phyloP scores from a whole-genome alignment of 2,113 vertebrate genomes.

The Rhynchopsitta pachyrhyncha region DNA sequence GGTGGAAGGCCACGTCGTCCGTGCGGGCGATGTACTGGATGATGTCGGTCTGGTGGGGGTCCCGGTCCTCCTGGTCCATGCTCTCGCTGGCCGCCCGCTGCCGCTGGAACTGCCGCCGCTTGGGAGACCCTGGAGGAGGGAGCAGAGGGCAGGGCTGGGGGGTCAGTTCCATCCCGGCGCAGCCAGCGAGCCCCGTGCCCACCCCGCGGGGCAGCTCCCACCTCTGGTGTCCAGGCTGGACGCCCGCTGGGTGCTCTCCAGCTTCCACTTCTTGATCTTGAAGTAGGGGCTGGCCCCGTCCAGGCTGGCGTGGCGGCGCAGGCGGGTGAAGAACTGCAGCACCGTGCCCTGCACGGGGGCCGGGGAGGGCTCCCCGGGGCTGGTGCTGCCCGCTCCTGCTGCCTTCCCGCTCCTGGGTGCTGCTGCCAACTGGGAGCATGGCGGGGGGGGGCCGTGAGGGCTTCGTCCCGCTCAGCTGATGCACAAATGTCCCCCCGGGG shows the following conservation, averaged over 20 bases:
- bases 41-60: conserved; percentile 82
- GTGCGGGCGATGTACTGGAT: conserved; percentile 93
- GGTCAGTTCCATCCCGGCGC: fast-evolving
- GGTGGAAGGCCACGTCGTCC: conserved; percentile 77
- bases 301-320: conserved; percentile 92
- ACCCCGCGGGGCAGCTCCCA: background rate
- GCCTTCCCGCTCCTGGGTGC: conserved; percentile 65
- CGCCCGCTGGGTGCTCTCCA: conserved; percentile 91
- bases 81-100: conserved; percentile 96
- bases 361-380: conserved; percentile 4
- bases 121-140: conserved; percentile 83
- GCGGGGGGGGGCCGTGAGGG: no score
- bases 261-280: conserved; percentile 95
- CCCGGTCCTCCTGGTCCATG: conserved; percentile 89
- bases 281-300: conserved; percentile 95
- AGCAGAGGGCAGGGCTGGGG: background rate
- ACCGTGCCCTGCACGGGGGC: conserved; percentile 76
- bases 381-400: background rate
- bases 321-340: conserved; percentile 90
- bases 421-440: conserved; percentile 66
- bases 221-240: conserved; percentile 96
- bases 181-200: background rate
- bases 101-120: conserved; percentile 92
- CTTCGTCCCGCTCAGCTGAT: background rate
- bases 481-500: background rate